phyloP scores from a whole-genome alignment of 2,797 vertebrate genomes.

The Leptodactylus fallax region DNA sequence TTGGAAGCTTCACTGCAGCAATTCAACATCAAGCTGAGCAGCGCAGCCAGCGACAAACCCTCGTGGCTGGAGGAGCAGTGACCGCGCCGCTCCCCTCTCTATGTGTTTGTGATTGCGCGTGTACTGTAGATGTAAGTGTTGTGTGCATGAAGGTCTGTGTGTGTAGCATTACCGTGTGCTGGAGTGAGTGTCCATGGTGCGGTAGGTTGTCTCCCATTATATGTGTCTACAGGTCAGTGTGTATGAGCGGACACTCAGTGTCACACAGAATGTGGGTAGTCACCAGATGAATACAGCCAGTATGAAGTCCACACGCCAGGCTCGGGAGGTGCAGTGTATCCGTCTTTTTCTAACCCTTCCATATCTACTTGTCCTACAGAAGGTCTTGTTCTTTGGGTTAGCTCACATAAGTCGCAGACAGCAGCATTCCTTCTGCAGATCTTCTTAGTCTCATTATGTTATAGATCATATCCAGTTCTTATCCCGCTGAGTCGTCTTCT shows the following conservation, averaged over 20 bases:
- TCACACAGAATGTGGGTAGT: neutral
- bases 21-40: constrained; percentile 94
- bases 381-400: no score
- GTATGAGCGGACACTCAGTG: neutral
- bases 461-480: neutral
- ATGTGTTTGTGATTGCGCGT: constrained; percentile 34
- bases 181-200: neutral
- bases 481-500: neutral
- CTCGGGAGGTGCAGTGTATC: neutral
- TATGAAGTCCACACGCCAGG: neutral
- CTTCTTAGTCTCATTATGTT: no score
- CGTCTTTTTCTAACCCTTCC: neutral
- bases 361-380: neutral
- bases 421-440: neutral
- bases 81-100: constrained; percentile 58
- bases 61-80: constrained; percentile 98
- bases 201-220: neutral
- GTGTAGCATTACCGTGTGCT: neutral
- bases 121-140: constrained; percentile 25
- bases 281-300: neutral
- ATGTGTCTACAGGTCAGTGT: neutral
- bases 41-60: constrained; percentile 90
- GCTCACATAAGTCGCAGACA: no score
- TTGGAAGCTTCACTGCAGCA: constrained; percentile 96
- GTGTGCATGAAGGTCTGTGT: constrained; percentile 30